Evolutionary conservation across 2,113 vertebrate genomes (phyloP).

Genomic region (Lamprologus tigripictilis): DNA sequence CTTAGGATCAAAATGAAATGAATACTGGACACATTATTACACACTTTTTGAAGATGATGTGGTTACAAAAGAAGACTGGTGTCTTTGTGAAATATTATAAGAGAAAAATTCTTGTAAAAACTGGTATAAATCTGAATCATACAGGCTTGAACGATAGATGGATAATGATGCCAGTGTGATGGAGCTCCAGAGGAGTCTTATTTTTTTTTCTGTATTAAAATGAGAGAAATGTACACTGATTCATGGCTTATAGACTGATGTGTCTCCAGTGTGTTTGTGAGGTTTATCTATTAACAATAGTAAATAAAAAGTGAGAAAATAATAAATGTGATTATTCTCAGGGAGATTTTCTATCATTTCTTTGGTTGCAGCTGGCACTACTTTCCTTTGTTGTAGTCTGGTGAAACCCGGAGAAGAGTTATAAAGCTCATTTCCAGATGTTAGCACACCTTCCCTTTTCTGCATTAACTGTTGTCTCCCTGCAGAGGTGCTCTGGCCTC

Average conservation of each 20-base stretch:
- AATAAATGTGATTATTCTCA: neutral
- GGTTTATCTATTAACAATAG: neutral
- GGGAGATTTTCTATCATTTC: neutral
- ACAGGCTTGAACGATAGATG: neutral
- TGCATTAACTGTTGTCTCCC: neutral
- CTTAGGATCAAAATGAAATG: neutral
- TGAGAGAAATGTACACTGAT: neutral
- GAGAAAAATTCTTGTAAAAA: neutral
- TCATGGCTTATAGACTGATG: neutral
- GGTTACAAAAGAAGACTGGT: neutral
- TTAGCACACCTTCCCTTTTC: neutral
- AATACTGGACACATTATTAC: neutral
- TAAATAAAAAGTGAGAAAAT: neutral
- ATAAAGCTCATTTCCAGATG: neutral
- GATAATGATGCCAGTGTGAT: neutral
- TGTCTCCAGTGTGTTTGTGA: neutral
- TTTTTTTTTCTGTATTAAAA: neutral
- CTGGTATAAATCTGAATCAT: neutral
- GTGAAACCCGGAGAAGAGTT: neutral
- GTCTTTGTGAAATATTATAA: neutral
- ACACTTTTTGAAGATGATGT: neutral
- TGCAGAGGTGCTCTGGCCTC: constrained; percentile 57
- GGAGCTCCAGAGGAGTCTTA: neutral
- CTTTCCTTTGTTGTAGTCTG: neutral
- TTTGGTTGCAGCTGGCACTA: neutral